Percentiles rank a stretch among this genome's conserved stretches.
These are phyloP conservation scores for Drosophila yakuba DNA, from an alignment of 1,140 invertebrate species.

Conservation along the genomic window DNA sequence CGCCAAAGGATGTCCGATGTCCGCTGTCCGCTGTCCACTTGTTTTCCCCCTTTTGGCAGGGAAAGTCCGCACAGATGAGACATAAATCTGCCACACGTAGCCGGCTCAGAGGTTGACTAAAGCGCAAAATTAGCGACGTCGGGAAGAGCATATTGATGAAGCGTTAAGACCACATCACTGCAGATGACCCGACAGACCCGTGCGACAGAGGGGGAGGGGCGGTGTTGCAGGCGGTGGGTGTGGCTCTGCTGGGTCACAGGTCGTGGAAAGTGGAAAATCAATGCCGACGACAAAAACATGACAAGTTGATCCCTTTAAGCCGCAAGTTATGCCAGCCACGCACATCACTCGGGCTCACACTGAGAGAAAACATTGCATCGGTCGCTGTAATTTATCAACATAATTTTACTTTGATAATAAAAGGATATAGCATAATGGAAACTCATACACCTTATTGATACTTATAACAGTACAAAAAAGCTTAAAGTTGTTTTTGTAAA, in stretches of 20 bases:
- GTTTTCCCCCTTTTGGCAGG: constrained; percentile 34
- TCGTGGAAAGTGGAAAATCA: constrained; percentile 76
- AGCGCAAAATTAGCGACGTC: constrained; percentile 72
- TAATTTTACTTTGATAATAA: too few species aligned
- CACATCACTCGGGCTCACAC: constrained; percentile 44
- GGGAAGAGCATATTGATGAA: constrained; percentile 80
- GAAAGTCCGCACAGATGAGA: constrained; percentile 41
- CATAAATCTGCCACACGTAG: constrained; percentile 80
- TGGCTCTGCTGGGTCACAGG: constrained; percentile 36
- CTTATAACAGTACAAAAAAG: too few species aligned
- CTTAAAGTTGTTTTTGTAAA: too few species aligned
- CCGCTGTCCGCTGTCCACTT: constrained; percentile 43
- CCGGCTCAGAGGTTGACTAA: constrained; percentile 64
- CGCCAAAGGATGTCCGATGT: constrained; percentile 12
- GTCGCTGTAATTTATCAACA: too few species aligned
- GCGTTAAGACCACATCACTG: constrained; percentile 73
- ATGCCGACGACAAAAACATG: constrained; percentile 77
- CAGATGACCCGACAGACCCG: constrained; percentile 44
- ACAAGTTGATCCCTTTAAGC: constrained; percentile 83
- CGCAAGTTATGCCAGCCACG: constrained; percentile 83
- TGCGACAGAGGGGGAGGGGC: neutral
- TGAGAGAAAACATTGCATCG: constrained; percentile 1
- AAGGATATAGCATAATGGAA: too few species aligned
- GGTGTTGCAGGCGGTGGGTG: constrained; percentile 2
- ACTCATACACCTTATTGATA: too few species aligned